Evolutionary conservation across 2,797 vertebrate genomes (phyloP).

Genomic region (Pachyuromys duprasi): DNA sequence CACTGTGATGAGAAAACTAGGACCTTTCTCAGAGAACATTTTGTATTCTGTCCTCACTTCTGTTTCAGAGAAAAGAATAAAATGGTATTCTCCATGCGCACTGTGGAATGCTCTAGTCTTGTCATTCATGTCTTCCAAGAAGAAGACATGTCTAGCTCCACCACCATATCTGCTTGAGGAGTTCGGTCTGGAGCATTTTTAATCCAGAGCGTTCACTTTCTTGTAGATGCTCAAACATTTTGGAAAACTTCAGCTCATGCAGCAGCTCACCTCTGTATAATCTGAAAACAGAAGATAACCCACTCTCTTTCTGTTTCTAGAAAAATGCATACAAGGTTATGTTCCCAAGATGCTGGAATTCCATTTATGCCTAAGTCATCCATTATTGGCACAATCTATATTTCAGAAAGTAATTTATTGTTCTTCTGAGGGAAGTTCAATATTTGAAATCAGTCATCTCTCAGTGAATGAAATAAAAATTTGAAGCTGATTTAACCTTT

Average conservation of each 20-base stretch:
- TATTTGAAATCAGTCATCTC: conserved; percentile 77
- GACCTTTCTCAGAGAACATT: not conserved
- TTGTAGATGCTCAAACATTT: accelerated
- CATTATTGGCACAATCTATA: conserved; percentile 62
- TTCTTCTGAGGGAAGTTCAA: conserved; percentile 63
- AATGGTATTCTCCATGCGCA: accelerated
- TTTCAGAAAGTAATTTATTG: conserved; percentile 68
- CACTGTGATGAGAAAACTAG: not conserved
- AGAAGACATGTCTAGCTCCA: accelerated
- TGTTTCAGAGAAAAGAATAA: not conserved
- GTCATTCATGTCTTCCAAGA: too few relatives aligned
- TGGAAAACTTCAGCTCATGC: not conserved
- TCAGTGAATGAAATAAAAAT: conserved; percentile 64
- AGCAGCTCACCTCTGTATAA: accelerated
- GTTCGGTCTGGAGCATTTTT: not conserved
- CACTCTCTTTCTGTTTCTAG: not conserved
- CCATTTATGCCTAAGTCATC: conserved; percentile 52
- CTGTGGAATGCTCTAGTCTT: accelerated
- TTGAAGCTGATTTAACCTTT: conserved; percentile 69
- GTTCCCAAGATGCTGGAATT: conserved; percentile 46
- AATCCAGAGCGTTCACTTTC: not conserved
- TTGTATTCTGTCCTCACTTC: not conserved
- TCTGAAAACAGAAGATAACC: not conserved
- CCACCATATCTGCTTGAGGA: not conserved
- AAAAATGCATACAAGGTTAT: not conserved